phyloP scores from a whole-genome alignment of 2,888 invertebrate genomes.

The Lithosia quadra region DNA sequence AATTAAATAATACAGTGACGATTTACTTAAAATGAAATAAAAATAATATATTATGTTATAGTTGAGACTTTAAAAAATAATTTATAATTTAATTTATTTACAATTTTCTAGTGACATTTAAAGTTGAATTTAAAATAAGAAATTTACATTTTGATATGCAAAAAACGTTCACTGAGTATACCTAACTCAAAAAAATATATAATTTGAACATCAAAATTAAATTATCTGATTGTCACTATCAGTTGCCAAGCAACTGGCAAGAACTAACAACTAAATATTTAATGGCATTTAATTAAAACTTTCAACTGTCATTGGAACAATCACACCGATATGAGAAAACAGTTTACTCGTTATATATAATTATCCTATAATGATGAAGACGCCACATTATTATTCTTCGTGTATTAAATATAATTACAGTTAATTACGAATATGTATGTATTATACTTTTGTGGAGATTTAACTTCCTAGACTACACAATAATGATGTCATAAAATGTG shows the following conservation, averaged over 20 bases:
- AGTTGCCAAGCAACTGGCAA: constrained; percentile 64
- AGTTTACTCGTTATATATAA: constrained; percentile 38
- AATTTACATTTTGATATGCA: constrained; percentile 17
- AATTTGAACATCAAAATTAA: constrained; percentile 22
- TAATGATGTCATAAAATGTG: constrained; percentile 7
- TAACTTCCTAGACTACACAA: constrained; percentile 21
- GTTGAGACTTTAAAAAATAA: constrained; percentile 42
- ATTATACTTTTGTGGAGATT: constrained; percentile 17
- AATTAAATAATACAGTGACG: constrained; percentile 32
- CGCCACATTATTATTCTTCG: constrained; percentile 27
- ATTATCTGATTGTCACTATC: constrained; percentile 40
- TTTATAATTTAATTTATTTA: constrained; percentile 49
- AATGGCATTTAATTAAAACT: constrained; percentile 56
- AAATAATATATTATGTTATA: constrained; percentile 28
- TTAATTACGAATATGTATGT: constrained; percentile 28
- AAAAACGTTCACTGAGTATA: too few species aligned
- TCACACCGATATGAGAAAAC: constrained; percentile 44
- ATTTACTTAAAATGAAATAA: constrained; percentile 36
- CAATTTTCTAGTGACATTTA: constrained; percentile 36
- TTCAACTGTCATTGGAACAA: constrained; percentile 41
- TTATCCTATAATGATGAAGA: constrained; percentile 24
- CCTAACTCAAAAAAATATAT: too few species aligned
- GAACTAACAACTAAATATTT: constrained; percentile 56
- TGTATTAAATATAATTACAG: constrained; percentile 37
- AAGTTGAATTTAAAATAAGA: constrained; percentile 26